Conservation (phyloP, 1,140 invertebrate genomes). For the Wiebesia pumilae region DNA sequence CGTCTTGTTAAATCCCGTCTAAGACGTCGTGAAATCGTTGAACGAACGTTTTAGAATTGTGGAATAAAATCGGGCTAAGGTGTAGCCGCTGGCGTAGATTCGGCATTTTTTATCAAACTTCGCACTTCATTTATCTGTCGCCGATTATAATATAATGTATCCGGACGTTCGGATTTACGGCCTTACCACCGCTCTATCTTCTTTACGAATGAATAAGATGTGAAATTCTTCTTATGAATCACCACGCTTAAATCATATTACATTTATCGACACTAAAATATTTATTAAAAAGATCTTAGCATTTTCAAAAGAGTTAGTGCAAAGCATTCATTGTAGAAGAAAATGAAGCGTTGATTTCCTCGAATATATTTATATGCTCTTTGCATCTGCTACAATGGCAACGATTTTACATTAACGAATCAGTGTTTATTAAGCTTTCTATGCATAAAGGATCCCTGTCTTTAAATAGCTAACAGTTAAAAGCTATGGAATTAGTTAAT, state of each 20-base stretch:
- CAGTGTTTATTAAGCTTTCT: no score
- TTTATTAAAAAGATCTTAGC: no score
- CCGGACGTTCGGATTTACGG: neutral
- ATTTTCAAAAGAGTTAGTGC: no score
- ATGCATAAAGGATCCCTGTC: no score
- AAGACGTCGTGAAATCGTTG: slow-evolving; percentile 38
- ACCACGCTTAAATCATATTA: no score
- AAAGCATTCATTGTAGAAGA: neutral
- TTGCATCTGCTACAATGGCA: neutral
- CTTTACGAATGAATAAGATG: neutral
- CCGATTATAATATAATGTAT: neutral
- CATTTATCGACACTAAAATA: no score
- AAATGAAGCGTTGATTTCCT: neutral
- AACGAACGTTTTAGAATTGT: neutral
- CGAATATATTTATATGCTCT: neutral
- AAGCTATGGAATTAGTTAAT: no score
- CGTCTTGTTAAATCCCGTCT: slow-evolving; percentile 40
- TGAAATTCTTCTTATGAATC: no score
- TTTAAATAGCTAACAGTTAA: no score
- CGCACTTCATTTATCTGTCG: neutral
- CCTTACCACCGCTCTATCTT: neutral
- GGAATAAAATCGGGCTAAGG: no score
- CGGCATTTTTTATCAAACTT: neutral
- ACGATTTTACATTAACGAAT: no score
- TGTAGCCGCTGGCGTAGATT: neutral